Percentiles rank a stretch among this genome's conserved stretches.
Conservation (phyloP, 2,113 vertebrate genomes). For the Microtus montanus region DNA sequence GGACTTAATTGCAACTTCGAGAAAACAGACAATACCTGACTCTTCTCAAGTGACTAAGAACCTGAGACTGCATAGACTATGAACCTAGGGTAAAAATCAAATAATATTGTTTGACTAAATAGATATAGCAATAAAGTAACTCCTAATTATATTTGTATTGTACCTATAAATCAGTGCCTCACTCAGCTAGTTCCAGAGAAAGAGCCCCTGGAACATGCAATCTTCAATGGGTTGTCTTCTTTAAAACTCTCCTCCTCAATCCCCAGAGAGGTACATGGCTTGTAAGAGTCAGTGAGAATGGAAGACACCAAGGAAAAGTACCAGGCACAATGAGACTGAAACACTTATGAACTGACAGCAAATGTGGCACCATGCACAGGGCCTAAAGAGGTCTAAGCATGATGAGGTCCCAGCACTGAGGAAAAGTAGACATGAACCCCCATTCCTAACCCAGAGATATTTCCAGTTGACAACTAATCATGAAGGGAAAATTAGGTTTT, state of each 20-base stretch:
- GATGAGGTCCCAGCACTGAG: background rate
- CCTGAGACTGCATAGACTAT: too few species aligned
- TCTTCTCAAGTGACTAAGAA: background rate
- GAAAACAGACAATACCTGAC: background rate
- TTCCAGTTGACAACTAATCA: background rate
- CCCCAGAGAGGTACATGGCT: too few species aligned
- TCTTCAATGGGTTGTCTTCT: background rate
- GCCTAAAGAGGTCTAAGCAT: background rate
- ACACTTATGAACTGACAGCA: background rate
- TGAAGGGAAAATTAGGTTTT: background rate
- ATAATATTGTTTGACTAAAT: background rate
- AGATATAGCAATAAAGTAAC: background rate
- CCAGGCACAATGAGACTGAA: background rate
- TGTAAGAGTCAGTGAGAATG: background rate
- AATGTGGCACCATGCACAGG: background rate
- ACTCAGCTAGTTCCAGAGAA: background rate
- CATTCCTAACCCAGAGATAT: background rate
- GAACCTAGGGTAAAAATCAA: background rate
- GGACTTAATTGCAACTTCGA: background rate
- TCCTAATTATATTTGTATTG: background rate
- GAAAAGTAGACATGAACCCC: background rate
- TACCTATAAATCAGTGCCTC: background rate
- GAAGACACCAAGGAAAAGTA: background rate
- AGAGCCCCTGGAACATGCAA: background rate
- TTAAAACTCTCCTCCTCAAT: background rate